Percentiles rank a stretch among this genome's conserved stretches.
Evolutionary conservation across 2,113 vertebrate genomes (phyloP).

Genomic region (Bucco capensis): DNA sequence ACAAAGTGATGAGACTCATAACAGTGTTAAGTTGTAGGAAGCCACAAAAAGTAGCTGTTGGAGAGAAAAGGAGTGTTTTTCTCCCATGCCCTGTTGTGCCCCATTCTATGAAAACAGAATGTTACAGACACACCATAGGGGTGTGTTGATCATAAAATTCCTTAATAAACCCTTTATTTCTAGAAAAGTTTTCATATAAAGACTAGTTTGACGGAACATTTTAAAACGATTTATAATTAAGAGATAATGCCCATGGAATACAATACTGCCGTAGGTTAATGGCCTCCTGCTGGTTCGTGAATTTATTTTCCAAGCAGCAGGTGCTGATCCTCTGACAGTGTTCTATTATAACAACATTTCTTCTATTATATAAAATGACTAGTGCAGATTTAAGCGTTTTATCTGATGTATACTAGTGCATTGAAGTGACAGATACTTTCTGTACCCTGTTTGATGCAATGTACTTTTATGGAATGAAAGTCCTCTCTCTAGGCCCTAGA

Average conservation of each 20-base stretch:
- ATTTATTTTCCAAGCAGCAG: constrained; percentile 23
- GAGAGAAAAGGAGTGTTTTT: background rate
- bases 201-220: background rate
- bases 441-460: background rate
- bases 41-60: background rate
- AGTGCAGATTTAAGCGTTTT: background rate
- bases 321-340: background rate
- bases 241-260: background rate
- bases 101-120: background rate
- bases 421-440: background rate
- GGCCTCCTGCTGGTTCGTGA: background rate
- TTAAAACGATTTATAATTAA: constrained; percentile 1
- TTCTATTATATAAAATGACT: background rate
- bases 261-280: constrained; percentile 13
- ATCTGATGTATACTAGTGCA: background rate
- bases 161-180: background rate
- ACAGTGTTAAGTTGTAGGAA: background rate
- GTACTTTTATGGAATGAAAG: background rate
- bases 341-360: background rate
- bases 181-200: background rate
- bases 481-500: background rate
- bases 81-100: background rate
- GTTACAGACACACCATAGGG: background rate
- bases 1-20: background rate
- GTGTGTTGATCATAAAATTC: background rate